Conservation (phyloP, 1,140 invertebrate genomes). For the Proctacanthus coquilletti region DNA sequence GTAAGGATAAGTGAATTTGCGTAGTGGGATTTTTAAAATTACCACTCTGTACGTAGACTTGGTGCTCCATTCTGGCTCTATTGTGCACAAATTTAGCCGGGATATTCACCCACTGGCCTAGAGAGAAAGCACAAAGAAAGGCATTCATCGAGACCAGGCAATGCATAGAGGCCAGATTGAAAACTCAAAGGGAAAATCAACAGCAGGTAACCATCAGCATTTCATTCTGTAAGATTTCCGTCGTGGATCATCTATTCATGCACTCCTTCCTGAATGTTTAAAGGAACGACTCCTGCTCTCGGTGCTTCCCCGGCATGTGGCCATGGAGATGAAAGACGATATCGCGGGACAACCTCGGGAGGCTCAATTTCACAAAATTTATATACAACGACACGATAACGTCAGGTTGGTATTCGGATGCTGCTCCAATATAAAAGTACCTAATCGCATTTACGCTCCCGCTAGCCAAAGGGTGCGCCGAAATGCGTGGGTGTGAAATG, state of each 20-base stretch:
- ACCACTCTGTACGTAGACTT: constrained; percentile 33
- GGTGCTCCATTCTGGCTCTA: constrained; percentile 51
- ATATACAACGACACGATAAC: constrained; percentile 90
- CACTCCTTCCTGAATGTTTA: constrained; percentile 9
- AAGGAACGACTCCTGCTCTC: constrained; percentile 84
- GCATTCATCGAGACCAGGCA: constrained; percentile 89
- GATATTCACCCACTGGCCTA: constrained; percentile 80
- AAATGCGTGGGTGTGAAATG: no score
- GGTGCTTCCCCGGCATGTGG: constrained; percentile 86
- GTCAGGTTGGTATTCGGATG: constrained; percentile 55
- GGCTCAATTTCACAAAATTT: constrained; percentile 94
- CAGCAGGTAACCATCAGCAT: constrained; percentile 62
- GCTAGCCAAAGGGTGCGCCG: no score
- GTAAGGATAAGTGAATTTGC: constrained; percentile 13
- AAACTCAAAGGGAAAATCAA: constrained; percentile 86
- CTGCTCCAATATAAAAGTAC: constrained; percentile 69
- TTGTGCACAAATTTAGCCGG: constrained; percentile 72
- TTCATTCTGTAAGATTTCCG: background rate
- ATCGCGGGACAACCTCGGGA: constrained; percentile 82
- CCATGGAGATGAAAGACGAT: constrained; percentile 95
- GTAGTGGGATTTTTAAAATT: background rate
- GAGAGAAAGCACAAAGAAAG: constrained; percentile 77
- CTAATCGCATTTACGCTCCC: constrained; percentile 96
- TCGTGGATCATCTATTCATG: no score
- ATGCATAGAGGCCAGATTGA: constrained; percentile 81